phyloP scores from a whole-genome alignment of 2,888 invertebrate genomes.

The Xanthia togata region DNA sequence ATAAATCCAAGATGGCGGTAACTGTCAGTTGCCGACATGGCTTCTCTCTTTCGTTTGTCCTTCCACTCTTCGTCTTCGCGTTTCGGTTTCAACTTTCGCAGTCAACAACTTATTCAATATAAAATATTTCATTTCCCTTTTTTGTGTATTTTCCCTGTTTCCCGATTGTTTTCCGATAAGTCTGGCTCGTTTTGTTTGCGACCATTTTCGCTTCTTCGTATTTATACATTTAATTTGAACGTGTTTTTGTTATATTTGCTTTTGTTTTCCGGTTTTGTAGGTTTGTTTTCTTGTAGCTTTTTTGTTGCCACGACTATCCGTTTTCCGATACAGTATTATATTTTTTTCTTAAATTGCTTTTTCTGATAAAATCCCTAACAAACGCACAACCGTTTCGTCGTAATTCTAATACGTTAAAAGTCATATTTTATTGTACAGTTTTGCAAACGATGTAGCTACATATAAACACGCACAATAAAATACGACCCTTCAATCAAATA shows the following conservation, averaged over 20 bases:
- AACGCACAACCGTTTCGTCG: not conserved
- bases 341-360: not conserved
- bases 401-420: not conserved
- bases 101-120: constrained; percentile 50
- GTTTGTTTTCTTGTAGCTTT: not conserved
- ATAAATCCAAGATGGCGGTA: constrained; percentile 45
- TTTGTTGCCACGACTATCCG: not conserved
- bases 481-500: constrained; percentile 1
- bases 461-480: not conserved
- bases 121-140: constrained; percentile 44
- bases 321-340: not conserved
- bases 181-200: constrained; percentile 14
- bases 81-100: constrained; percentile 30
- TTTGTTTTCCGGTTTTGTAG: constrained; percentile 4
- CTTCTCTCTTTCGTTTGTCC: constrained; percentile 20
- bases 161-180: constrained; percentile 44
- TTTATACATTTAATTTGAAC: constrained; percentile 32
- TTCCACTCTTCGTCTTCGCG: constrained; percentile 19
- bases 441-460: no score
- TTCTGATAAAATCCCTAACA: not conserved
- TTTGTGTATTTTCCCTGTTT: constrained; percentile 24
- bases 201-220: constrained; percentile 36
- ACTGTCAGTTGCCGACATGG: constrained; percentile 35
- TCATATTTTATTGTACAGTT: no score
- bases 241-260: constrained; percentile 19